These are phyloP conservation scores for Morone chrysops DNA, from an alignment of 2,113 vertebrate genomes.

Conservation along the genomic window DNA sequence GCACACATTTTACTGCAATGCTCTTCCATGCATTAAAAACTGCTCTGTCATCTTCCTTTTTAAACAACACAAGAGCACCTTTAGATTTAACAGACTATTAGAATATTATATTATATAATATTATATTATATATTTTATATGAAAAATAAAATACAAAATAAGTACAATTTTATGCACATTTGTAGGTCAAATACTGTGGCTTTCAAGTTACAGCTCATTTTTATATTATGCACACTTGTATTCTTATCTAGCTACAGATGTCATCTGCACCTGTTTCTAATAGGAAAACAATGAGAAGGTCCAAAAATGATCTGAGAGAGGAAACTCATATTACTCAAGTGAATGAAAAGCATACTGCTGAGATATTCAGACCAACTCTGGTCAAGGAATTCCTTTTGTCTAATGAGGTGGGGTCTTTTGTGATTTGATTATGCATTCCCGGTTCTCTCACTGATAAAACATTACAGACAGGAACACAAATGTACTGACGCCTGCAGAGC, in stretches of 20 bases:
- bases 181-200: background rate
- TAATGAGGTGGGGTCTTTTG: background rate
- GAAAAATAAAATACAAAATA: background rate
- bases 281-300: constrained; percentile 7
- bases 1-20: background rate
- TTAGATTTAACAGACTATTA: background rate
- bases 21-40: background rate
- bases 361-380: constrained; percentile 15
- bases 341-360: constrained; percentile 39
- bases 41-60: background rate
- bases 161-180: background rate
- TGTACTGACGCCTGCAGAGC: background rate
- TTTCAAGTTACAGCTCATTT: background rate
- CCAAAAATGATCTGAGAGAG: constrained; percentile 28
- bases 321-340: constrained; percentile 44
- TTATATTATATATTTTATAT: too few species aligned
- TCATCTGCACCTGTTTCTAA: constrained; percentile 50
- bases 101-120: background rate
- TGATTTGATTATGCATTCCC: background rate
- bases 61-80: too few species aligned
- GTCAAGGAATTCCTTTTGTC: background rate
- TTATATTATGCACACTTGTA: background rate
- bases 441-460: background rate
- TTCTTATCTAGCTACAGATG: background rate
- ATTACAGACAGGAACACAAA: background rate